Evolutionary conservation across 2,113 vertebrate genomes (phyloP).

Genomic region (Chloebia gouldiae): DNA sequence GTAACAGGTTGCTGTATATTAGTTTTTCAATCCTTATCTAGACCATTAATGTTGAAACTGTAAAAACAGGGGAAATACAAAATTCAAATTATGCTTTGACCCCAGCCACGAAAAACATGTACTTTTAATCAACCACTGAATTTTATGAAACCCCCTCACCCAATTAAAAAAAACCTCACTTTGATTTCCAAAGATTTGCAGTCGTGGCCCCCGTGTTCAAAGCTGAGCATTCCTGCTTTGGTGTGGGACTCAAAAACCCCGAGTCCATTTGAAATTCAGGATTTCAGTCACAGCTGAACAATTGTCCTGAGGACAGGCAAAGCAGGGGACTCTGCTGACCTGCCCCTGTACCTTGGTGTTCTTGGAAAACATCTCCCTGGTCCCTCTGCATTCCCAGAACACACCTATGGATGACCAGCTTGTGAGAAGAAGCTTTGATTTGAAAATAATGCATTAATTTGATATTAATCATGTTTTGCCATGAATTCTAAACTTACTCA

Average conservation of each 20-base stretch:
- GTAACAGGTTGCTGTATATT: accelerated
- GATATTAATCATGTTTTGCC: too few relatives aligned
- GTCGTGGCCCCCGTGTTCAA: neutral
- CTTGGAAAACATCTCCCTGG: neutral
- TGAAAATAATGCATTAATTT: too few relatives aligned
- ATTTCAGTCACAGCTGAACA: neutral
- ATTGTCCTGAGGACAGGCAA: neutral
- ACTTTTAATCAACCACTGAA: neutral
- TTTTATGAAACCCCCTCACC: neutral
- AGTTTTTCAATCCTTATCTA: neutral
- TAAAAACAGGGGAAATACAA: neutral
- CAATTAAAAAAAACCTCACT: neutral
- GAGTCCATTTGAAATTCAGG: neutral
- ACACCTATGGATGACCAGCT: too few relatives aligned
- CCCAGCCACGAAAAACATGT: neutral
- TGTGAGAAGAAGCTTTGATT: too few relatives aligned
- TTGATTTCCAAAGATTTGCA: neutral
- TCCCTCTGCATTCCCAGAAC: too few relatives aligned
- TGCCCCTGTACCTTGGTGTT: neutral
- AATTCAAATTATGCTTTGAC: neutral
- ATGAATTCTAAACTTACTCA: too few relatives aligned
- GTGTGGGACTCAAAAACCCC: neutral
- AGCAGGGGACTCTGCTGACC: neutral
- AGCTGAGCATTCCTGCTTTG: neutral
- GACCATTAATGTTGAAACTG: neutral